Conservation (phyloP, 2,113 vertebrate species). For the Cyrtonyx montezumae region DNA sequence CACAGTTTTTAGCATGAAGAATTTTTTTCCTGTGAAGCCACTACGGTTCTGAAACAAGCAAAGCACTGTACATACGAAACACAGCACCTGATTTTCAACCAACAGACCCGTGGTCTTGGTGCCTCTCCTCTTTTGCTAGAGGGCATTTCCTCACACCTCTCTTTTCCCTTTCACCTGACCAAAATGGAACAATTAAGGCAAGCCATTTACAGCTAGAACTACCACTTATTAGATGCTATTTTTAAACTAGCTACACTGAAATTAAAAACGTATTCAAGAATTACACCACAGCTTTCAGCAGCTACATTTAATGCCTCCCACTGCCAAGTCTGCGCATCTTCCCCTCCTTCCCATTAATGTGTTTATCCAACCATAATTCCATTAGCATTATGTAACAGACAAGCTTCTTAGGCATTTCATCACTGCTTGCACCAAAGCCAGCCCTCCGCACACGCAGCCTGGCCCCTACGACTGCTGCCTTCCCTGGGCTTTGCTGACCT, state of each 20-base stretch:
- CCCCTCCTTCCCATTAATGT: conserved; percentile 18
- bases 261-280: conserved; percentile 32
- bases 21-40: background rate
- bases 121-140: background rate
- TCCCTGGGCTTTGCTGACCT: background rate
- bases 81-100: background rate
- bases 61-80: background rate
- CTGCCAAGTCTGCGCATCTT: conserved; percentile 24
- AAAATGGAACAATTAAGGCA: conserved; percentile 45
- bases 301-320: conserved; percentile 30
- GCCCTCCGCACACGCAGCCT: background rate
- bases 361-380: conserved; percentile 58
- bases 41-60: background rate
- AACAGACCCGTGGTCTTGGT: background rate
- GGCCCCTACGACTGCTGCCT: background rate
- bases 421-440: conserved; percentile 28
- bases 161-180: conserved; percentile 31
- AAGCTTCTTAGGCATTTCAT: conserved; percentile 54
- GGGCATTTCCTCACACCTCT: conserved; percentile 23
- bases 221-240: background rate
- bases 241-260: conserved; percentile 17
- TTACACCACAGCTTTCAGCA: background rate
- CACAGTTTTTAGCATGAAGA: background rate
- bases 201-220: conserved; percentile 20
- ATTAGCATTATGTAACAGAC: conserved; percentile 63